These are phyloP conservation scores for Pegoplata infirma DNA, from an alignment of 2,888 invertebrate genomes.

Conservation along the genomic window DNA sequence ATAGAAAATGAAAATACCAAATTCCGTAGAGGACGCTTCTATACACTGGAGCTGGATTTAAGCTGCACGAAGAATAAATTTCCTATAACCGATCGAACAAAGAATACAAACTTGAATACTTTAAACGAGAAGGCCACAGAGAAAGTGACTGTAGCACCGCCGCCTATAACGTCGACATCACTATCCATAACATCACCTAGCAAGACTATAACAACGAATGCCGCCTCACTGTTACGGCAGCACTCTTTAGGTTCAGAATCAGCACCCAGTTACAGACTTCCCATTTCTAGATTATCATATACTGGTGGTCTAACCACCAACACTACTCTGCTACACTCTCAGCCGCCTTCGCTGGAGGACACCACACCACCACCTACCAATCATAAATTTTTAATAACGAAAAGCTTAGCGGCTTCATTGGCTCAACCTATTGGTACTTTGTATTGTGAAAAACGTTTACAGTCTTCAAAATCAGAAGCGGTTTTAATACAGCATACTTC, in stretches of 20 bases:
- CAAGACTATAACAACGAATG: constrained; percentile 18
- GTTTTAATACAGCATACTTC: constrained; percentile 65
- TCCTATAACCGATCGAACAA: constrained; percentile 79
- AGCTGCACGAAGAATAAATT: constrained; percentile 82
- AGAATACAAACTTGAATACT: constrained; percentile 32
- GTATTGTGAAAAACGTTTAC: constrained; percentile 77
- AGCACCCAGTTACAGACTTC: constrained; percentile 38
- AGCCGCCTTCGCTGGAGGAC: constrained; percentile 9
- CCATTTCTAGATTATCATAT: constrained; percentile 42
- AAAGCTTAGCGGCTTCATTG: constrained; percentile 74
- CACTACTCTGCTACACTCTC: neutral
- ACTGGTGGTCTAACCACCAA: constrained; percentile 2
- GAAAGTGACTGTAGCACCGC: constrained; percentile 17
- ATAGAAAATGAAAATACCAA: constrained; percentile 74
- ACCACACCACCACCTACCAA: constrained; percentile 3
- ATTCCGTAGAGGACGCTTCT: constrained; percentile 75
- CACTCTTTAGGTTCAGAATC: constrained; percentile 46
- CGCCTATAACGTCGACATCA: constrained; percentile 51
- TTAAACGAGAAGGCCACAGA: constrained; percentile 13
- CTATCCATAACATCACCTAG: constrained; percentile 48
- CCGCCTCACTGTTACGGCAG: constrained; percentile 35
- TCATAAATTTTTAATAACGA: constrained; percentile 68
- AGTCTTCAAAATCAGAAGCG: constrained; percentile 77
- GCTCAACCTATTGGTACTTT: constrained; percentile 75
- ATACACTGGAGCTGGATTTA: constrained; percentile 79